Base-by-base conservation (phyloP, 1,140 invertebrate genomes). In the Eriosoma lanigerum region DNA sequence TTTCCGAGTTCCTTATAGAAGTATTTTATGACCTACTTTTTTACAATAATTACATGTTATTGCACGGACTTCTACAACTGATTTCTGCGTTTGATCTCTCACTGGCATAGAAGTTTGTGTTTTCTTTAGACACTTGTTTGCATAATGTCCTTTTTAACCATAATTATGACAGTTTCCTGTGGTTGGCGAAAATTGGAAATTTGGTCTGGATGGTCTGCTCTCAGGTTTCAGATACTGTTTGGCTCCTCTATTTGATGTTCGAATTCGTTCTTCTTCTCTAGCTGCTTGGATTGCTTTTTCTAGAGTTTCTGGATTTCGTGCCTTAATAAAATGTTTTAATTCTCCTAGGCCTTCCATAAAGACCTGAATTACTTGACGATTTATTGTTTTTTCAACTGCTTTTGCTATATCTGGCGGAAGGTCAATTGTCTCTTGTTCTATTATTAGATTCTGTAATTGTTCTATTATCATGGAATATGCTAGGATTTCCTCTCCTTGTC, bases 271-370 rank as follows among this genome's bases (percentile, higher is more conserved):
- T 29, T 70, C 46, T 26, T 70, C 66, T 17, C 46, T 15, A 5
- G 66, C 46, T 6, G 66, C 46, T 70, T 70, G 66, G 9, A 70
- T 70, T 5, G 66, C 46, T 50, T 70, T 70, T 6, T 70, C 46
- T 24, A 70, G 15, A 24, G 66, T 48, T 24, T 24, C 24, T 26
- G 66, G 66, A 19, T 68, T 68, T 68, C n/a, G 0, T 21, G 64
- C 64, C 17, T 68, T 68, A 13, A 68, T 70, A 26, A 15, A 50
- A 19, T 70, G 21, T 19, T 70, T 70, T 12, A 70, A 26, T 24
- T 50, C 17, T 29, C 21, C 66, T n/a, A 70, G 13, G 3, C 66
- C 66, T 70, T 70, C 66, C 66, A 70, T 70, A 19, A 70, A 70
- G 44, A 70, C 66, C 12, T 70, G 46, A n/a, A 70, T 70, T 26